Evolutionary conservation across 1,140 invertebrate species (phyloP).

Genomic region (Dendroctonus valens): DNA sequence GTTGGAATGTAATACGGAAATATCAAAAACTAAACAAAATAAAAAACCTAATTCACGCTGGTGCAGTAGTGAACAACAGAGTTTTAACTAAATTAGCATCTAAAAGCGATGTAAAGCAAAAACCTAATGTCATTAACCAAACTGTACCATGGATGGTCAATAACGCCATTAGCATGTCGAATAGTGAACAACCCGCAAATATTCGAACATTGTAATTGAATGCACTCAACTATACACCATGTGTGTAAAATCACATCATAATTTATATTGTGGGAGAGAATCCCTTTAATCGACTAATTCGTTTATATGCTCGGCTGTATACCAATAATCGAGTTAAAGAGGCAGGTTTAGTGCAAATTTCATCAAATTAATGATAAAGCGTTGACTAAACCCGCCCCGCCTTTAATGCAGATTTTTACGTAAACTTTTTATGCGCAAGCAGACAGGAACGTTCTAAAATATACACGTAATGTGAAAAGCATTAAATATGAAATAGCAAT

Average conservation of each 20-base stretch:
- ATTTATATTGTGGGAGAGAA: background rate
- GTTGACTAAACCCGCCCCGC: too few relatives aligned
- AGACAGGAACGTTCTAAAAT: too few relatives aligned
- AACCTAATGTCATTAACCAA: background rate
- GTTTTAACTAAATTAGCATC: background rate
- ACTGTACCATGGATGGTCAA: background rate
- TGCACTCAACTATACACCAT: constrained; percentile 12
- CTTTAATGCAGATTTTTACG: too few relatives aligned
- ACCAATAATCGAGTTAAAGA: too few relatives aligned
- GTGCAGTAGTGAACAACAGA: background rate
- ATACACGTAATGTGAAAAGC: too few relatives aligned
- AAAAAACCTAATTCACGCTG: background rate
- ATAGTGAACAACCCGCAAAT: background rate
- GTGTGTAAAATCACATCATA: constrained; percentile 36
- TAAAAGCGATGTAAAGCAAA: background rate
- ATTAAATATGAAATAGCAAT: too few relatives aligned
- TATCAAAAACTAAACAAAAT: background rate
- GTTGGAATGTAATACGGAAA: background rate
- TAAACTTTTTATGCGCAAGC: too few relatives aligned
- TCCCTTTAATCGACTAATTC: background rate
- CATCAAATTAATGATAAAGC: too few relatives aligned
- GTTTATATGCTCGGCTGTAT: too few relatives aligned
- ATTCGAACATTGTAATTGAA: constrained; percentile 8
- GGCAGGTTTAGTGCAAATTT: too few relatives aligned
- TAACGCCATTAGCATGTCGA: background rate